These are phyloP conservation scores for Hycleus phaleratus DNA, from an alignment of 1,140 invertebrate genomes.

Conservation along the genomic window DNA sequence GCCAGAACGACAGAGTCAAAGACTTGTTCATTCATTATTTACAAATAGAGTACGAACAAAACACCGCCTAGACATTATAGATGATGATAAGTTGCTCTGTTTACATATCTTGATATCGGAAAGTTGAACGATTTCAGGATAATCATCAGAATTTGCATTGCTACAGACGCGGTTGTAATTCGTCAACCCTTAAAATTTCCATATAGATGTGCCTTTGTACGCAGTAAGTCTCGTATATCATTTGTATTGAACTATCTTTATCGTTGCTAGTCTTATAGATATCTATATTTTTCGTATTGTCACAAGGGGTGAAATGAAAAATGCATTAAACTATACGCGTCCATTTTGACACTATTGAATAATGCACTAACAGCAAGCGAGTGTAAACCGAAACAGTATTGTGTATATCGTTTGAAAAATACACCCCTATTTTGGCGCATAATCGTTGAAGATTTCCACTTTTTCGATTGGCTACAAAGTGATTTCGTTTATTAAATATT, in stretches of 20 bases:
- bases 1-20: constrained; percentile 12
- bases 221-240: background rate
- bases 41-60: constrained; percentile 10
- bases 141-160: too few relatives aligned
- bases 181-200: constrained; percentile 1
- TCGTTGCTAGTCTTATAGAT: background rate
- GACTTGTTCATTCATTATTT: constrained; percentile 16
- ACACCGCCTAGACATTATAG: too few relatives aligned
- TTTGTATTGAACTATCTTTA: background rate
- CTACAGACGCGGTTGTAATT: too few relatives aligned
- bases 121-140: too few relatives aligned
- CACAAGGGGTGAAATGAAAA: constrained; percentile 6
- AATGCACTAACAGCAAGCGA: background rate
- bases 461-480: too few relatives aligned
- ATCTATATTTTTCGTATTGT: background rate
- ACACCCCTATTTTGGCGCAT: too few relatives aligned
- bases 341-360: constrained; percentile 13
- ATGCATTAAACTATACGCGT: constrained; percentile 11
- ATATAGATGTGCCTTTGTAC: constrained; percentile 7
- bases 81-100: too few relatives aligned
- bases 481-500: too few relatives aligned
- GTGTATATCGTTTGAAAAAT: too few relatives aligned
- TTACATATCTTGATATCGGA: too few relatives aligned
- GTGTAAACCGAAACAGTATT: too few relatives aligned
- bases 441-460: too few relatives aligned